phyloP scores from a whole-genome alignment of 2,888 invertebrate species.

The Ophion ellenae region DNA sequence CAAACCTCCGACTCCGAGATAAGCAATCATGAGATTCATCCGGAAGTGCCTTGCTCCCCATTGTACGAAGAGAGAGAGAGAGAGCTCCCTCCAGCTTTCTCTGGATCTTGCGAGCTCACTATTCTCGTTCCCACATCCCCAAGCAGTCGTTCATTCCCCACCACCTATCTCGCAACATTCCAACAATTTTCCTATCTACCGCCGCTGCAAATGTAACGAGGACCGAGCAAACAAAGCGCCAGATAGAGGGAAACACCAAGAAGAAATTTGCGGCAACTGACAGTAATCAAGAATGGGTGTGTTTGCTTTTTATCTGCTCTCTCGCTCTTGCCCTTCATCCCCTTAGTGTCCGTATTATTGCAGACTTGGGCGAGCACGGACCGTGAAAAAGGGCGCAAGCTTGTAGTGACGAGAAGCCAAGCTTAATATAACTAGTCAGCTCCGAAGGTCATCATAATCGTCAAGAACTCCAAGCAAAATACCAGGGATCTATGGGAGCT shows the following conservation, averaged over 20 bases:
- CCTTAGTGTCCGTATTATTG: too few relatives aligned
- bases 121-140: not conserved
- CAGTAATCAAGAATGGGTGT: conserved; percentile 23
- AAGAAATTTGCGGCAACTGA: conserved; percentile 32
- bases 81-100: not conserved
- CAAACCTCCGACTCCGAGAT: conserved; percentile 36
- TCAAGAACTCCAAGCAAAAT: not conserved
- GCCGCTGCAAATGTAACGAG: conserved; percentile 26
- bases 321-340: not conserved
- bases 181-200: conserved; percentile 22
- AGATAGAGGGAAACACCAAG: conserved; percentile 15
- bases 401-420: not conserved
- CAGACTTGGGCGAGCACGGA: not conserved
- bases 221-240: conserved; percentile 23
- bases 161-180: conserved; percentile 16
- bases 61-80: not conserved
- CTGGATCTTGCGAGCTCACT: not conserved
- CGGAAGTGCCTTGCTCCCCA: not conserved
- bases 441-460: not conserved
- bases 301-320: not conserved
- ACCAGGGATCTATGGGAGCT: not conserved
- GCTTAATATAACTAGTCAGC: not conserved
- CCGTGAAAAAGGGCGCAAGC: not conserved
- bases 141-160: conserved; percentile 5
- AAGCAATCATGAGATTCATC: conserved; percentile 43